Conservation (phyloP, 2,888 invertebrate species). For the Drosophila subquinaria region DNA sequence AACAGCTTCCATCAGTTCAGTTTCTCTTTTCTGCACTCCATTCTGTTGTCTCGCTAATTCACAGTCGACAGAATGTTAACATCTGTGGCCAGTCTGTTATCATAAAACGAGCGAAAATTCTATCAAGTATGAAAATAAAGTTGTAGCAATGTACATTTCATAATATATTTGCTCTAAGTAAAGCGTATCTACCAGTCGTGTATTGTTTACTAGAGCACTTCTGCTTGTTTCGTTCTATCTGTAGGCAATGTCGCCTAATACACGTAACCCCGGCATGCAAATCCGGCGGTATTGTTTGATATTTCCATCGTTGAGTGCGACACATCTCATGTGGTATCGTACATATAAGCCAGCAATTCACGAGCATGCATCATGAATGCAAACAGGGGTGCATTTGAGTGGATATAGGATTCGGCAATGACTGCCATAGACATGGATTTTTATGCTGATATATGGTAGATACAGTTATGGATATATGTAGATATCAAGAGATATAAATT, state of each 20-base stretch:
- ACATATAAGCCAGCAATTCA: slow-evolving; percentile 28
- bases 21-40: background rate
- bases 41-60: background rate
- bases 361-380: slow-evolving; percentile 50
- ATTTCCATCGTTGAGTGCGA: slow-evolving; percentile 58
- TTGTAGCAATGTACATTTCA: background rate
- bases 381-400: slow-evolving; percentile 40
- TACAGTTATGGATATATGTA: background rate
- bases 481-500: slow-evolving; percentile 7
- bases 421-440: background rate
- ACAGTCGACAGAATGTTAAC: background rate
- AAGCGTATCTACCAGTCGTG: slow-evolving; percentile 5
- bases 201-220: background rate
- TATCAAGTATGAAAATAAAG: background rate
- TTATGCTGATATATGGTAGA: slow-evolving; percentile 1
- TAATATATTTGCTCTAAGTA: background rate
- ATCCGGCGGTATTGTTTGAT: slow-evolving; percentile 62
- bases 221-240: slow-evolving; percentile 31
- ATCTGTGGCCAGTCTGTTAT: background rate
- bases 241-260: slow-evolving; percentile 54
- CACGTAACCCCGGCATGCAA: slow-evolving; percentile 48
- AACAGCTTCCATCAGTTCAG: background rate
- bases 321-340: slow-evolving; percentile 57
- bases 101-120: no score
- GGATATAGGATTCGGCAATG: slow-evolving; percentile 19